A percentile compares a stretch with the other conserved stretches of the same genome.
These are phyloP conservation scores for Acyrthosiphon pisum DNA, from an alignment of 1,140 invertebrate species.

Conservation along the genomic window DNA sequence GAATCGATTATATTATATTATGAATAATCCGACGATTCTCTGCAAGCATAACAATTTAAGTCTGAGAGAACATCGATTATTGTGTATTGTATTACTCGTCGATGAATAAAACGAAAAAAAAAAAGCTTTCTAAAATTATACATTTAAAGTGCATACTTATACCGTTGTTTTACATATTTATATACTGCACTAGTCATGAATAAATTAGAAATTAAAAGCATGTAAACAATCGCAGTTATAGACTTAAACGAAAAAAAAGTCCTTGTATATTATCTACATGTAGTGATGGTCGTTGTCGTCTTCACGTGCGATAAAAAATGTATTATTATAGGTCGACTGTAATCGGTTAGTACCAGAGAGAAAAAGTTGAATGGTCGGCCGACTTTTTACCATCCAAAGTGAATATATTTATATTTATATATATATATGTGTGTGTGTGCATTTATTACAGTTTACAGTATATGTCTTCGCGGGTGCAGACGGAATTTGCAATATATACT, in stretches of 20 bases:
- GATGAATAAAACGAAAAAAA: neutral
- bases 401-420: neutral
- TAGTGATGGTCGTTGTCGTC: neutral
- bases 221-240: neutral
- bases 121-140: constrained; percentile 29
- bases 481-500: neutral
- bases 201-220: constrained; percentile 30
- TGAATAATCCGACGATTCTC: constrained; percentile 16
- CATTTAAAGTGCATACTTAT: constrained; percentile 22
- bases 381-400: neutral
- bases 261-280: neutral
- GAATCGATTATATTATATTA: neutral
- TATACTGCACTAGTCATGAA: neutral
- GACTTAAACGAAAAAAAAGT: neutral
- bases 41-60: neutral
- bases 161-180: constrained; percentile 19
- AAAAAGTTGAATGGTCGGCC: neutral
- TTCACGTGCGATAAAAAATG: neutral
- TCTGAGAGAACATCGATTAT: neutral
- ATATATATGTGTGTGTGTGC: too few relatives aligned
- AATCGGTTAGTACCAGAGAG: neutral
- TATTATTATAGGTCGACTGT: neutral
- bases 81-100: neutral
- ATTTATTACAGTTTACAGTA: too few relatives aligned
- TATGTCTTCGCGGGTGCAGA: neutral